These are phyloP conservation scores for Zaprionus ornatus DNA, from an alignment of 1,140 invertebrate species.

Conservation along the genomic window DNA sequence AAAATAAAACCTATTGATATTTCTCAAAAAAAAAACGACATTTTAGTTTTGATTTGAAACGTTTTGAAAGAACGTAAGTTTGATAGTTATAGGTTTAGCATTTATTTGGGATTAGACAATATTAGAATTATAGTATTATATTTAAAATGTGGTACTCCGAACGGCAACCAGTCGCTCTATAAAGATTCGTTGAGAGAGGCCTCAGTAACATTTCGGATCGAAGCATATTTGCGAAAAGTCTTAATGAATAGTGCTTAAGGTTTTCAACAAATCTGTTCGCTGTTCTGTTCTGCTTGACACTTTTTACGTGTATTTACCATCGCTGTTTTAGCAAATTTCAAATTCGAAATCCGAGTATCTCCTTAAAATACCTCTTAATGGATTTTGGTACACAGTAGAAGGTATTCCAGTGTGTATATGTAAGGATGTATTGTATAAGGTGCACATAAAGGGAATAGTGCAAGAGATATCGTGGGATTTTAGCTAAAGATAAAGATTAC, in stretches of 20 bases:
- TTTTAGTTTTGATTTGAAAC: no score
- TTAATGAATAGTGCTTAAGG: background rate
- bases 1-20: background rate
- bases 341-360: constrained; percentile 50
- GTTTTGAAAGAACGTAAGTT: background rate
- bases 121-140: constrained; percentile 2
- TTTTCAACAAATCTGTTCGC: constrained; percentile 61
- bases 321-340: constrained; percentile 60
- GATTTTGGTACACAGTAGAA: background rate
- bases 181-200: constrained; percentile 56
- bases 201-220: constrained; percentile 42
- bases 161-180: constrained; percentile 58
- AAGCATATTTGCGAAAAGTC: constrained; percentile 63
- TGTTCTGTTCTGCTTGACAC: constrained; percentile 40
- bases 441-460: background rate
- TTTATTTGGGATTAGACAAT: constrained; percentile 3
- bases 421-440: background rate
- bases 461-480: background rate
- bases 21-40: constrained; percentile 32
- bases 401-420: background rate
- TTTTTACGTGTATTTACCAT: constrained; percentile 82
- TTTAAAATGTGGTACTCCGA: constrained; percentile 34
- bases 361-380: constrained; percentile 61
- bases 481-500: background rate
- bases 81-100: background rate